Conservation (phyloP, 1,140 invertebrate species). For the Drosophila pectinifera region DNA sequence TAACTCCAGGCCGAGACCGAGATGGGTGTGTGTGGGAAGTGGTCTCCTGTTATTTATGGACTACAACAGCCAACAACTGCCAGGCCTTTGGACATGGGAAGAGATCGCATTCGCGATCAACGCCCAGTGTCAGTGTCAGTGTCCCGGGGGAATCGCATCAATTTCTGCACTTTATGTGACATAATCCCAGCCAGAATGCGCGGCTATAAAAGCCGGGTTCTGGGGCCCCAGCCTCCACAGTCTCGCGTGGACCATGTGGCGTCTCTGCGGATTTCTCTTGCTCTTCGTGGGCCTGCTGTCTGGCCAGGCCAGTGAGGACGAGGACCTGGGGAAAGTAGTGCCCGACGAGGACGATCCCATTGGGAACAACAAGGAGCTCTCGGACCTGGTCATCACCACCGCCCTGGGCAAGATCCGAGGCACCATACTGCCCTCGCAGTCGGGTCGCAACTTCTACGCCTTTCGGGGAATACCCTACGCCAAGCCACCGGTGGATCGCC, state of each 20-base stretch:
- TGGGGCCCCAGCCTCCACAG: slow-evolving; percentile 42
- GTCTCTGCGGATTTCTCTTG: slow-evolving; percentile 27
- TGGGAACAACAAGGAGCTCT: slow-evolving; percentile 76
- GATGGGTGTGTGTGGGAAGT: slow-evolving; percentile 79
- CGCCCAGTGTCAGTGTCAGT: slow-evolving; percentile 55
- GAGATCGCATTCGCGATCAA: slow-evolving; percentile 27
- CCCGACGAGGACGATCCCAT: slow-evolving; percentile 47
- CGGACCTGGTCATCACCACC: slow-evolving; percentile 79
- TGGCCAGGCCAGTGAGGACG: slow-evolving; percentile 28
- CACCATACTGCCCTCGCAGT: slow-evolving; percentile 71
- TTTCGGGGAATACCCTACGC: slow-evolving; percentile 89
- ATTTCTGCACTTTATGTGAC: slow-evolving; percentile 70
- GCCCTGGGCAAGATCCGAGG: slow-evolving; percentile 80
- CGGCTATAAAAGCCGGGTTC: slow-evolving; percentile 66
- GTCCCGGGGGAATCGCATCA: slow-evolving; percentile 58
- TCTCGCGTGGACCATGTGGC: slow-evolving; percentile 52
- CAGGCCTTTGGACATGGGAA: slow-evolving; percentile 74
- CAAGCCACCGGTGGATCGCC: slow-evolving; percentile 87
- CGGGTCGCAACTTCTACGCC: slow-evolving; percentile 87
- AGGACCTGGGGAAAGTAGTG: slow-evolving; percentile 26
- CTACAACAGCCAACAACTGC: slow-evolving; percentile 2
- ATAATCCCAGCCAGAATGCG: slow-evolving; percentile 29
- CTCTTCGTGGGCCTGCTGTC: slow-evolving; percentile 14
- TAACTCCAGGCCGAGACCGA: slow-evolving; percentile 4
- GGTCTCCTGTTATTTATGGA: slow-evolving; percentile 66